Percentiles rank a stretch among this genome's conserved stretches.
Conservation (phyloP, 2,888 invertebrate genomes). For the Cheiracanthium punctorium region DNA sequence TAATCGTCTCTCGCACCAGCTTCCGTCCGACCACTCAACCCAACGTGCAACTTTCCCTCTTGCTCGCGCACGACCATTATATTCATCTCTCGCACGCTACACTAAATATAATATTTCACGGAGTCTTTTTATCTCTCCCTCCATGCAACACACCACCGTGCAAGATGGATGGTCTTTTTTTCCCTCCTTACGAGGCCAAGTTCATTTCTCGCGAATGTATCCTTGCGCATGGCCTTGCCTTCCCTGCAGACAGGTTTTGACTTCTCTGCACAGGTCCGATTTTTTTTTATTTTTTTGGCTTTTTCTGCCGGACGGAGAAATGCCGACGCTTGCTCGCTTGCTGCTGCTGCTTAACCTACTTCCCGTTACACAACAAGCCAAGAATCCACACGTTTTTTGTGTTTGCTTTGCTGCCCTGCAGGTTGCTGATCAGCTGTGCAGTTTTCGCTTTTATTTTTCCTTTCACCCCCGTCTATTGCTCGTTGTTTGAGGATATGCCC, state of each 20-base stretch:
- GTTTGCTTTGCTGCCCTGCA: background rate
- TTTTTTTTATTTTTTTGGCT: slow-evolving; percentile 26
- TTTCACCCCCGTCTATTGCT: no score
- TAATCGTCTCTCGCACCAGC: no score
- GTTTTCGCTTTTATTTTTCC: slow-evolving; percentile 16
- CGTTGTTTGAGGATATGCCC: no score
- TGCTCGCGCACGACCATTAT: slow-evolving; percentile 3
- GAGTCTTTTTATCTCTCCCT: background rate
- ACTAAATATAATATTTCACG: slow-evolving; percentile 1
- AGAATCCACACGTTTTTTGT: background rate
- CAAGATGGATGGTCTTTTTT: background rate
- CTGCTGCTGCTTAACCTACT: slow-evolving; percentile 66
- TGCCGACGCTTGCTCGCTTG: no score
- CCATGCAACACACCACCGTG: background rate
- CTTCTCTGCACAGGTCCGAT: slow-evolving; percentile 11
- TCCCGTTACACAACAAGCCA: slow-evolving; percentile 58
- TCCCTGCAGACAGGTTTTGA: slow-evolving; percentile 28
- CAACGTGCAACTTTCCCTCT: no score
- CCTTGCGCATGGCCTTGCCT: slow-evolving; percentile 47
- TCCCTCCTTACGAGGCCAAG: slow-evolving; percentile 58
- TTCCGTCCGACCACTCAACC: no score
- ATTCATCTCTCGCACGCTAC: background rate
- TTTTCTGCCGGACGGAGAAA: slow-evolving; percentile 4
- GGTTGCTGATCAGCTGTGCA: background rate
- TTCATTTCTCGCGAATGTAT: slow-evolving; percentile 39